Base-by-base conservation (phyloP, 2,888 invertebrate genomes). In the Drosophila pullipes region DNA sequence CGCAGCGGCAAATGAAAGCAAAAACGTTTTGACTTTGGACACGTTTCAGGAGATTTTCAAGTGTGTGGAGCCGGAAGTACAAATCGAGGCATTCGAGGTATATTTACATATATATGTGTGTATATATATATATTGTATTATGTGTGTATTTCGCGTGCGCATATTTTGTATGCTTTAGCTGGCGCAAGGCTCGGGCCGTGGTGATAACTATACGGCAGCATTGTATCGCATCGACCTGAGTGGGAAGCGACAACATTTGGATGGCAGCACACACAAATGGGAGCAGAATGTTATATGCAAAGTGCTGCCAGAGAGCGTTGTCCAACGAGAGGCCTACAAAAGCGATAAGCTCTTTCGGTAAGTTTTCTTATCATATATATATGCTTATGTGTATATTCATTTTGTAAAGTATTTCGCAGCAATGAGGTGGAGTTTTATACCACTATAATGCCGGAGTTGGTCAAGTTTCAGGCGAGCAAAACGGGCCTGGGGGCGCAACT, bases 121-220 rank as follows among this genome's bases (percentile, higher is more conserved):
- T 30, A 1, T 7, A 7, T 31, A 31, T 31, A 2, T 9, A 49
- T 55, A 9, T 0, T 2, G 2, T 25, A 47, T 47, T 47, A 47
- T 6, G 22, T 37, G 59, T 76, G 33, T 39, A 25, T 25, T 13
- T 37, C 25, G 18, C 57, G 4, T 16, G 25, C 31, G 58, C 74
- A 30, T 35, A 25, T 28, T 39, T 18, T 60, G 1, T 11, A 13
- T 52, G 53, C 60, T n/a, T 53, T 63, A 96, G 95, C 95, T 96
- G 72, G 95, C 95, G 22, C 95, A 95, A 5, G 96, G 96, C n/a
- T 95, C 96, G 0, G 96, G 95, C 68, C 94, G 96, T 61, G 96
- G 96, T 0, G 96, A 96, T 87, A 96, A 96, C 92, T 96, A 96
- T 89, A 96, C 96, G 0, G 96, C 96, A 11, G 95, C 96, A 94